A percentile compares a stretch with the other conserved stretches of the same genome.
These are phyloP conservation scores for Trichechus manatus DNA, from an alignment of 2,113 vertebrate species.

Conservation along the genomic window DNA sequence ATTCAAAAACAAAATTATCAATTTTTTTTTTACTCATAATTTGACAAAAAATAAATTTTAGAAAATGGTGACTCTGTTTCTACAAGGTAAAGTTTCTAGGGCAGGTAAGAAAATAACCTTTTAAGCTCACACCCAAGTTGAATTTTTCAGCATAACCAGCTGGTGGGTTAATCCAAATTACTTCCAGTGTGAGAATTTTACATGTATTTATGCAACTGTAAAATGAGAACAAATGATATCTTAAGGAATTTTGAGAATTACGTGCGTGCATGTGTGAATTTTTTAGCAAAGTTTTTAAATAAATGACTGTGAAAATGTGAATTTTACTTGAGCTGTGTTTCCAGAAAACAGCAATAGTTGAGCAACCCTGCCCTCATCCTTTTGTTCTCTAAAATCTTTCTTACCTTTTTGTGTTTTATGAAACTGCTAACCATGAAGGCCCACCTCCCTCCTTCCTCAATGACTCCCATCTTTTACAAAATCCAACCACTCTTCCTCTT, in stretches of 20 bases:
- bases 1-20: background rate
- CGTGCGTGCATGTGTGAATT: background rate
- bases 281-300: background rate
- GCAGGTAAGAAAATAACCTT: background rate
- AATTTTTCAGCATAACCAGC: background rate
- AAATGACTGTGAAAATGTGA: background rate
- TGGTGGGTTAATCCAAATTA: background rate
- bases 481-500: background rate
- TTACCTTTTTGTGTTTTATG: background rate
- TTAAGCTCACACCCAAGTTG: background rate
- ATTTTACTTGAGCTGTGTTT: background rate
- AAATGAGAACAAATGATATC: background rate
- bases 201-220: background rate
- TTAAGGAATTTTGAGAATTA: background rate
- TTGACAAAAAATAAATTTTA: background rate
- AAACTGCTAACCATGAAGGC: background rate
- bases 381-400: background rate
- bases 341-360: background rate
- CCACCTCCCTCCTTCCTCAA: background rate
- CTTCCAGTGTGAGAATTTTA: background rate
- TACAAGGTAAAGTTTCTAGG: background rate
- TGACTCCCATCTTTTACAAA: background rate
- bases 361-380: background rate
- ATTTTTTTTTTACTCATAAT: background rate
- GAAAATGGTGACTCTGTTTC: background rate